Evolutionary conservation across 2,113 vertebrate genomes (phyloP), one percentile per base, ranked within the genome.

Genomic region (Pelusios castaneus): DNA sequence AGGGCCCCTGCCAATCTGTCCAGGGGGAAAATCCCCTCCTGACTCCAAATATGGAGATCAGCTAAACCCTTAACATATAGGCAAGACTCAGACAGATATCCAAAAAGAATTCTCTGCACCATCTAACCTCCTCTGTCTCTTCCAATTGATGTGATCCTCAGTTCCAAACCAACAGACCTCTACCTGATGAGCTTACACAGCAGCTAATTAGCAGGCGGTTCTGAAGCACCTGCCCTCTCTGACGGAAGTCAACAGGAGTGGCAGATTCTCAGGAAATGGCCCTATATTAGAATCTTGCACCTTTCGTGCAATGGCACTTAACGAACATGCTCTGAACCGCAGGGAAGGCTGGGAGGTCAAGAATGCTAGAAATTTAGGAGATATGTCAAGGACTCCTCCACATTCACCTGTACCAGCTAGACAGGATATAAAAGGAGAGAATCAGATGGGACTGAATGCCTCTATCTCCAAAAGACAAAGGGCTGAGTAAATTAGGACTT

Each of bases 291-390:
- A 70, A 41, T 22, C 38, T 73, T 1, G 22, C 17, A 3, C 45
- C 45, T 41, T 52, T 58, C 14, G 0, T 4, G 47, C 34, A 25
- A 77, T 43, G 43, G 3, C 43, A 9, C 17, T 75, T 47, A 60
- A 41, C 0, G 2, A 67, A 56, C 43, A 1, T 1, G 25, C 27
- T 77, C 67, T 55, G 67, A 77, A 13, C 21, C 0, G 10, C 13
- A 5, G 41, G 1, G 41, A 5, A 21, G 34, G 60, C 1, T 63
- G 47, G 1, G 0, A 38, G 25, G 43, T 31, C 55, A 34, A 83
- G 63, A n/a, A 34, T 41, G 4, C 6, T 51, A 21, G 34, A 38
- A 73, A 60, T 34, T 41, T n/a, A 41, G 38, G 21, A 73, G 67
- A 73, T 17, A 38, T 10, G 10, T 41, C 34, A 41, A 38, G 79